Evolutionary conservation across 2,113 vertebrate genomes (phyloP).

Genomic region (Vulpes vulpes): DNA sequence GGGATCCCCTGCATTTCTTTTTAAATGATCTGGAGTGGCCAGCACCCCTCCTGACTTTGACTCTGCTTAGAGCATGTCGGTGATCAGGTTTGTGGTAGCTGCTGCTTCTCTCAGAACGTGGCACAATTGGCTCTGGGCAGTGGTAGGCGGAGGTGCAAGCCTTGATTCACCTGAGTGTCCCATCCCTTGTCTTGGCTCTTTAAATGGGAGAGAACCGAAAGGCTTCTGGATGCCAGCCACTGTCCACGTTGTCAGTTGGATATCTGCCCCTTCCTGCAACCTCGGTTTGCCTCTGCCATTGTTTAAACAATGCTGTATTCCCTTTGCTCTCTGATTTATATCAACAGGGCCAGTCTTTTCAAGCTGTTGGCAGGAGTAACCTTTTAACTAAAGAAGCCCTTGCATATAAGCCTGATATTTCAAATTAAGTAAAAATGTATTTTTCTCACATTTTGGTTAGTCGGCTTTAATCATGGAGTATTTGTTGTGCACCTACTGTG

Average conservation of each 20-base stretch:
- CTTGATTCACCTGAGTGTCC: not conserved
- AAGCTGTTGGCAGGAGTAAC: not conserved
- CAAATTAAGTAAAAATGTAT: not conserved
- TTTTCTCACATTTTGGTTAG: not conserved
- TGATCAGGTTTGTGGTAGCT: not conserved
- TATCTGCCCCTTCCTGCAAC: not conserved
- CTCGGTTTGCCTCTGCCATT: not conserved
- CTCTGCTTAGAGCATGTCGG: not conserved
- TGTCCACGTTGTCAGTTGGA: not conserved
- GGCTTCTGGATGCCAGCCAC: not conserved
- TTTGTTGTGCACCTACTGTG: not conserved
- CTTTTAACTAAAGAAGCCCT: constrained; percentile 17
- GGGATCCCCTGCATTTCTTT: not conserved
- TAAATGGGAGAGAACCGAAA: not conserved
- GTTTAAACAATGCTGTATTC: not conserved
- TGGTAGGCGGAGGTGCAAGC: accelerated
- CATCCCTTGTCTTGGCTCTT: not conserved
- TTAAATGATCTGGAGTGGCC: not conserved
- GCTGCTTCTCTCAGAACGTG: accelerated
- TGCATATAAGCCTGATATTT: not conserved
- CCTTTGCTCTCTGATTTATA: not conserved
- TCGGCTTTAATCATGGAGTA: not conserved
- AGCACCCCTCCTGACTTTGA: not conserved
- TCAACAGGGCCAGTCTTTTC: not conserved
- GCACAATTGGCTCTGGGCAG: not conserved